Evolutionary conservation across 1,140 invertebrate species (phyloP), one percentile per base, ranked within the genome.

Genomic region (Oreohelix idahoensis): DNA sequence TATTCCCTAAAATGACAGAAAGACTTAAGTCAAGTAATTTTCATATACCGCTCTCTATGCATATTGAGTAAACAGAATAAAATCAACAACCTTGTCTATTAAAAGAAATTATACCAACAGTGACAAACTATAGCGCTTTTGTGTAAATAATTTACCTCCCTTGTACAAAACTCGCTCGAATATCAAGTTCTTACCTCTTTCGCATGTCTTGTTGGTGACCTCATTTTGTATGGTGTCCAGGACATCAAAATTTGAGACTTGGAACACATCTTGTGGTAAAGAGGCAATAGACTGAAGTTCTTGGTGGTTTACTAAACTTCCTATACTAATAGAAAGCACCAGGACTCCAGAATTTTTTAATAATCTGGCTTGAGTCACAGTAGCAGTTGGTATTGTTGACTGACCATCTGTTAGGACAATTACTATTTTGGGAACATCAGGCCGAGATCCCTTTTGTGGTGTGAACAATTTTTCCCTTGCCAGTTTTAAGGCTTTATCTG

Each of bases 401-500:
- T 71, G 8, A 10, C 69, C 69, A 29, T 71, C 29, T 71, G 69
- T 71, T 11, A 71, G 13, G 29, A 71, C 69, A 35, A 71, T 39
- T 8, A n/a, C 69, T 11, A 71, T 39, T 26, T 71, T 71, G 69
- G 32, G 32, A 39, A 36, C 69, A 71, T 71, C 35, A 8, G 69
- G 32, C 15, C 69, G 32, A 39, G 69, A 35, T 71, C 69, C 69
- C 11, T 71, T 35, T 5, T 13, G 26, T 51, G 35, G 0, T 23
- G 29, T 78, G 23, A 58, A 63, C 20, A 39, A 53, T 1, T 42
- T 36, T n/a, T 32, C 38, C 15, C 58, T 36, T n/a, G 69, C 75
- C 29, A 58, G 51, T 11, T 45, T 23, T n/a, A 83, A 73, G 10
- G 51, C 83, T 26, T 58, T 49, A 49, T 79, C 71, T 23, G 83